Evolutionary conservation across 2,888 invertebrate genomes (phyloP), one percentile per base, ranked within the genome.

Genomic region (Torymus auratus): DNA sequence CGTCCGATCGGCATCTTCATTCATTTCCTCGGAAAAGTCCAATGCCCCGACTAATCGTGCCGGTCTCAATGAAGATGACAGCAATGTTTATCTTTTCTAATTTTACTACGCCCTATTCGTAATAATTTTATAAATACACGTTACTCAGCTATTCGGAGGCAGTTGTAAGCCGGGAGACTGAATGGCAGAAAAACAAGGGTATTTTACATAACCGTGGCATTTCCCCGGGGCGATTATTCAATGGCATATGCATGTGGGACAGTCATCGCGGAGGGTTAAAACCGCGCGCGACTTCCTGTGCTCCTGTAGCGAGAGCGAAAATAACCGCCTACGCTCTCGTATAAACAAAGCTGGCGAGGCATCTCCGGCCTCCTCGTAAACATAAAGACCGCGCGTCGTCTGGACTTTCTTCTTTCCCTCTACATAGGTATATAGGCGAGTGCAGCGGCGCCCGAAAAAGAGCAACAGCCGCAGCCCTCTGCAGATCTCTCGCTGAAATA

Each of bases 331-430:
- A 53, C 72, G 60, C 52, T n/a, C 41, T 50, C 58, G 64, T 69
- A 64, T 79, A 74, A 79, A 79, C 73, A 79, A 68, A 28, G 20
- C 71, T 65, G 13, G 65, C 77, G 70, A 15, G 50, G 41, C 50
- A 61, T 69, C 56, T 41, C 67, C 61, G 41, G 41, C 41, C 41
- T 5, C 15, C 61, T 62, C 67, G 67, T 69, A 74, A 73, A 69
- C 68, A 69, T 50, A 64, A 56, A 56, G 56, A 11, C 17, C 68
- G 58, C 65, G 58, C 50, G 62, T 62, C 69, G 69, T 69, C 69
- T 69, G 64, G 17, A 69, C 62, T 64, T 70, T 69, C 64, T 50
- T 64, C 52, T n/a, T 60, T 41, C 41, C 61, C 3, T 20, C 14
- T 14, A 12, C 41, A 11, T 28, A 23, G 4, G 41, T n/a, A 50